Evolutionary conservation across 1,140 invertebrate genomes (phyloP).

Genomic region (Whitmania pigra): DNA sequence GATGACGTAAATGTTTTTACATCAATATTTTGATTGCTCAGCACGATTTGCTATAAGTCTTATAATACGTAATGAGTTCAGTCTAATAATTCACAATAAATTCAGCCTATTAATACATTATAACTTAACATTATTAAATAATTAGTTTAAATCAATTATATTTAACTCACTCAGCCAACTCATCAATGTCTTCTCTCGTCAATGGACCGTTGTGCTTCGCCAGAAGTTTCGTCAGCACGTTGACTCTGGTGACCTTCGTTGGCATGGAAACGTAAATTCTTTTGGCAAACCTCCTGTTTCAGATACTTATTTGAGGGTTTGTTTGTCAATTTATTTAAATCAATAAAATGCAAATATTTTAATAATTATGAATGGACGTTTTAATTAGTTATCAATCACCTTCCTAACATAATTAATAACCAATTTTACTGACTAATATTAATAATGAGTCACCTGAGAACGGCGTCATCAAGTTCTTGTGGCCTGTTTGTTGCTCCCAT

Average conservation of each 20-base stretch:
- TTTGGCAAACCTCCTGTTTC: conserved; percentile 65
- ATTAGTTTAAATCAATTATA: background rate
- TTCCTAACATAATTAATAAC: background rate
- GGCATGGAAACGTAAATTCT: conserved; percentile 85
- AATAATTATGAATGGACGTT: background rate
- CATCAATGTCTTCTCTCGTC: conserved; percentile 53
- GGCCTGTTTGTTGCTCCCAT: conserved; percentile 88
- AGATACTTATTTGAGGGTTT: background rate
- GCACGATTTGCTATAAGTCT: too few relatives aligned
- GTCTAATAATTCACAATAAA: background rate
- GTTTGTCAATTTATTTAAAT: background rate
- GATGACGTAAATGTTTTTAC: too few relatives aligned
- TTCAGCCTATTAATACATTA: background rate
- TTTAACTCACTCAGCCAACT: conserved; percentile 48
- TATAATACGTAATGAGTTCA: too few relatives aligned
- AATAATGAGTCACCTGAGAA: conserved; percentile 46
- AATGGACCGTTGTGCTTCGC: conserved; percentile 62
- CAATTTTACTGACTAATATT: background rate
- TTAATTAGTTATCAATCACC: background rate
- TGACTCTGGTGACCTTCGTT: conserved; percentile 59
- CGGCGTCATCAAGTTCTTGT: conserved; percentile 87
- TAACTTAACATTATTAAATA: background rate
- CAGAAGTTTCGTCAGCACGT: conserved; percentile 63
- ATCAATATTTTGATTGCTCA: too few relatives aligned
- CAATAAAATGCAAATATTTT: background rate